Evolutionary conservation across 1,140 invertebrate species (phyloP).

Genomic region (Dreissena polymorpha): DNA sequence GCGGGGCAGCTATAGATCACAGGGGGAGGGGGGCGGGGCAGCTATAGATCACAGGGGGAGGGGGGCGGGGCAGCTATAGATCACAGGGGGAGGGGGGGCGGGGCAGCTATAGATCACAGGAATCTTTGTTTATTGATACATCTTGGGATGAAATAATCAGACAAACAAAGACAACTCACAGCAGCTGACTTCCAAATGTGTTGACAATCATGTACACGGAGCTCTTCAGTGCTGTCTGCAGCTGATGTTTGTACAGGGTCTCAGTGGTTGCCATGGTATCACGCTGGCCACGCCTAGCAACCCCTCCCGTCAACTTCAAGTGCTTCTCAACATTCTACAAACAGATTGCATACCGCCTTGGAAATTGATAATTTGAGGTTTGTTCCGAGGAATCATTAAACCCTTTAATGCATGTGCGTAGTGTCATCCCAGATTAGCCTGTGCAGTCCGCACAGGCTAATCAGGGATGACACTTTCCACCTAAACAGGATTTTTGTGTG

Average conservation of each 20-base stretch:
- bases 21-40: too few species aligned
- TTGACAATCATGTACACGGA: slow-evolving; percentile 71
- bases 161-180: slow-evolving; percentile 61
- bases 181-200: slow-evolving; percentile 66
- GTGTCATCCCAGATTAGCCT: neutral
- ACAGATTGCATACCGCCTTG: neutral
- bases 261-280: slow-evolving; percentile 47
- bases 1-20: too few species aligned
- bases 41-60: too few species aligned
- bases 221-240: slow-evolving; percentile 66
- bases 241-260: slow-evolving; percentile 59
- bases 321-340: slow-evolving; percentile 73
- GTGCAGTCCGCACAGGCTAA: neutral
- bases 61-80: too few species aligned
- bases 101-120: too few species aligned
- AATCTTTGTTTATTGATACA: neutral
- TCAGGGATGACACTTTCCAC: too few species aligned
- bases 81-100: too few species aligned
- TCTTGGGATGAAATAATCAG: neutral
- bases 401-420: neutral
- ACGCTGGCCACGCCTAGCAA: slow-evolving; percentile 42
- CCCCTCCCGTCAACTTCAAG: slow-evolving; percentile 67
- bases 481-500: neutral
- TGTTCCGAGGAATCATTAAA: neutral
- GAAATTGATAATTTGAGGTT: neutral